Base-by-base conservation (phyloP, 2,797 vertebrate species). In the Clarias pachynema region DNA sequence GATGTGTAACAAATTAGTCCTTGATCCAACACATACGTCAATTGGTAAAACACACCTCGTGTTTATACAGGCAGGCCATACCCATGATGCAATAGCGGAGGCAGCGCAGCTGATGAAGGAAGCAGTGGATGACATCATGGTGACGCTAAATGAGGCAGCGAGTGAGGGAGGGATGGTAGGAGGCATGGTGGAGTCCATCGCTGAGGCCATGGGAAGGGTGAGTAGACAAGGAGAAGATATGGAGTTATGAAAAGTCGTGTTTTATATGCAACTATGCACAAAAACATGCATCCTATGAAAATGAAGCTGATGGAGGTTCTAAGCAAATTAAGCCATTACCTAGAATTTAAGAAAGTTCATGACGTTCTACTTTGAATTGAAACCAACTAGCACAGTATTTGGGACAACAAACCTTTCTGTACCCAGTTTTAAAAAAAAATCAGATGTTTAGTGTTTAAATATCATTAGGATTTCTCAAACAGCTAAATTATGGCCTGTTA, bases 81-180 rank as follows among this genome's bases (percentile, higher is more conserved):
- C 98, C 7, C 98, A 99, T 0, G 97, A 98, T 66, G 98, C 98
- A 83, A 98, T 99, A 88, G 95, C 97, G 0, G 98, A 99, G 91
- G 98, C 98, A 0, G 93, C 97, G 0, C 98, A 98, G 90, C 94
- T 99, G 88, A 99, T 99, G 98, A 98, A 97, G 90, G 98, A 99
- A 91, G 98, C 98, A 0, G 98, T 99, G 63, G 98, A 99, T 14
- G 98, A 99, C 92, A 97, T 99, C 88, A 99, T 99, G 98, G 97
- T 98, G 91, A 99, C 98, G 0, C 90, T 99, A 91, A 99, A 99
- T 0, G 98, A 99, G 91, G 98, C 98, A 0, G 98, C 98, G 72
- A 99, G 98, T 2, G 98, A 99, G 90, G 98, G 97, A 3, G 98
- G 98, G 65, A 96, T 99, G 96, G 98, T 99, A 20, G 98, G 97